Conservation (phyloP, 2,797 vertebrate genomes). For the Prionace glauca region DNA sequence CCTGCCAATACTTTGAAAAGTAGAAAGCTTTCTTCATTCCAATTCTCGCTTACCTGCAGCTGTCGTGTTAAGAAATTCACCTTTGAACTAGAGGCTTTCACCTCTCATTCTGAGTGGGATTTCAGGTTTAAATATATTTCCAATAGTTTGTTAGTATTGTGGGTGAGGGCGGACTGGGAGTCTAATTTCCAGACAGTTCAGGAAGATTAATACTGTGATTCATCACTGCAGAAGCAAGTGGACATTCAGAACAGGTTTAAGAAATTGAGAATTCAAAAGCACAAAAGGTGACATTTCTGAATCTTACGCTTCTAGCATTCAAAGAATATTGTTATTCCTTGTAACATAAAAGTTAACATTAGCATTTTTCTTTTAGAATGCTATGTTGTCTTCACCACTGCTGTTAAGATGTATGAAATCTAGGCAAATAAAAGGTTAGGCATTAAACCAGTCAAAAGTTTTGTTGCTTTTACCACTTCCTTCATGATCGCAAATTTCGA, state of each 20-base stretch:
- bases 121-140: not conserved
- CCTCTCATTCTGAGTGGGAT: not conserved
- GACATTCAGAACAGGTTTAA: not conserved
- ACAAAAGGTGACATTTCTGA: not conserved
- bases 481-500: not conserved
- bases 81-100: not conserved
- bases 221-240: not conserved
- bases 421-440: not conserved
- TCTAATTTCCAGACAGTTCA: not conserved
- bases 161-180: not conserved
- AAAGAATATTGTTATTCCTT: not conserved
- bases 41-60: not conserved
- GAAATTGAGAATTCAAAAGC: not conserved
- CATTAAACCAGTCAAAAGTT: not conserved
- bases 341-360: not conserved
- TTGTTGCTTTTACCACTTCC: not conserved
- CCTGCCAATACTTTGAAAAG: not conserved
- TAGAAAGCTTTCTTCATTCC: not conserved
- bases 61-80: not conserved
- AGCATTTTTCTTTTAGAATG: not conserved
- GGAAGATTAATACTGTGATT: not conserved
- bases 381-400: not conserved
- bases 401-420: not conserved
- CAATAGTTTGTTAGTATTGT: not conserved
- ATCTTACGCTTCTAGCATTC: not conserved